phyloP scores from a whole-genome alignment of 2,113 vertebrate genomes.

The Progne subis region DNA sequence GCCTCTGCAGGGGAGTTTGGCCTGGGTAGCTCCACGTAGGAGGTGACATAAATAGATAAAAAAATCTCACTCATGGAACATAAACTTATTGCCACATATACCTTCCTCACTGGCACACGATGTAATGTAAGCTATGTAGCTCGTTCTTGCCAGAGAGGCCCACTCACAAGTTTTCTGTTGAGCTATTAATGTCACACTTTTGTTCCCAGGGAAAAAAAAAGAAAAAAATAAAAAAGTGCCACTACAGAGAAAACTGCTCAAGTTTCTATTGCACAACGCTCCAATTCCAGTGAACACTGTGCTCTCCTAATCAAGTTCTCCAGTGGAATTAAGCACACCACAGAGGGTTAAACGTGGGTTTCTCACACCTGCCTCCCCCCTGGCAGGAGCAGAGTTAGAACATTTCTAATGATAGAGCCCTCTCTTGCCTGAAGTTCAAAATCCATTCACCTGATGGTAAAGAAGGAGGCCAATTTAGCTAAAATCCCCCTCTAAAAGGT shows the following conservation, averaged over 20 bases:
- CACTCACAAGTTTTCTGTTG: conserved; percentile 13
- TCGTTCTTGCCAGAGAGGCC: conserved; percentile 20
- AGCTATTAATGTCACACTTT: conserved; percentile 31
- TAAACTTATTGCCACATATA: not conserved
- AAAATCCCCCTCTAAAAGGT: conserved; percentile 15
- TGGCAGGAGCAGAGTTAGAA: conserved; percentile 7
- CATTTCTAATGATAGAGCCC: not conserved
- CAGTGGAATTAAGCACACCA: not conserved
- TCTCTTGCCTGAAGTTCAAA: conserved; percentile 41
- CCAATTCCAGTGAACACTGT: not conserved
- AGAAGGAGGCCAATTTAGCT: conserved; percentile 78
- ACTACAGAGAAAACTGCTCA: not conserved
- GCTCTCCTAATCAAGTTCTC: not conserved
- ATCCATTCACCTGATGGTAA: conserved; percentile 74
- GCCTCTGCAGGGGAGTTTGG: conserved; percentile 28
- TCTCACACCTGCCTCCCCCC: conserved; percentile 15
- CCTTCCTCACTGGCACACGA: conserved; percentile 28
- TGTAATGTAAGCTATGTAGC: not conserved
- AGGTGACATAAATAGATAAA: conserved; percentile 43
- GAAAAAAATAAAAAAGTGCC: not conserved
- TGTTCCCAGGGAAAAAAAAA: not conserved
- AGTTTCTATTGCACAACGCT: not conserved
- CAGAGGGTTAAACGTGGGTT: not conserved
- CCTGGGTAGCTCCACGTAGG: not conserved
- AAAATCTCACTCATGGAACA: not conserved